Evolutionary conservation across 2,888 invertebrate species (phyloP).

Genomic region (Sericinus montela): DNA sequence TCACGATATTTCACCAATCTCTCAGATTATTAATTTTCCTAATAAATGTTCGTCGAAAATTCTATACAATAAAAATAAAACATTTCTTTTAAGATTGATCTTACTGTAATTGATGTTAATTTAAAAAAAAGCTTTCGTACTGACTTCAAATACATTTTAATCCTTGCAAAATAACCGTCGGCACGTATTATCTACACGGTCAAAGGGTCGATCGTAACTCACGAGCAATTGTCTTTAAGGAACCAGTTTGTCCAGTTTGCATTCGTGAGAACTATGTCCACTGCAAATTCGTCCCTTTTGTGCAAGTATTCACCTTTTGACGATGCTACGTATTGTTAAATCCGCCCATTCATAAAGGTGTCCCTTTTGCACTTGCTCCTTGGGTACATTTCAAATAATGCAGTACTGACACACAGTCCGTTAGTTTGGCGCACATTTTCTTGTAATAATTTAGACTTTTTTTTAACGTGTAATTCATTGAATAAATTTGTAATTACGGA

Average conservation of each 20-base stretch:
- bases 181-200: conserved; percentile 40
- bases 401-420: conserved; percentile 25
- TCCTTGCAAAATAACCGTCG: conserved; percentile 44
- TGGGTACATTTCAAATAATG: conserved; percentile 3
- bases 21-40: too few species aligned
- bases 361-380: conserved; percentile 37
- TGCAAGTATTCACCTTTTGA: conserved; percentile 15
- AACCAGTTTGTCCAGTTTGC: conserved; percentile 67
- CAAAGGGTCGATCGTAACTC: conserved; percentile 42
- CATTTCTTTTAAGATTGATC: too few species aligned
- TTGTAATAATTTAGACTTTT: not conserved
- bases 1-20: too few species aligned
- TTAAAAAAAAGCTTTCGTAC: too few species aligned
- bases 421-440: conserved; percentile 8
- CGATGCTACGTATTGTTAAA: conserved; percentile 8
- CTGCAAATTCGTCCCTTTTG: conserved; percentile 27
- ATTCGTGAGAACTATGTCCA: conserved; percentile 65
- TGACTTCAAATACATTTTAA: conserved; percentile 30
- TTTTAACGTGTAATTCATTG: too few species aligned
- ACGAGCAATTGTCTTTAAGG: conserved; percentile 23
- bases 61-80: too few species aligned
- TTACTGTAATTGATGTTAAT: too few species aligned
- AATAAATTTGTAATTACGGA: too few species aligned
- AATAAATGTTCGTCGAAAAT: too few species aligned
- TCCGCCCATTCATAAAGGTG: conserved; percentile 14